Percentiles rank a stretch among this genome's conserved stretches.
Conservation (phyloP, 2,888 invertebrate genomes). For the Dryobota labecula region DNA sequence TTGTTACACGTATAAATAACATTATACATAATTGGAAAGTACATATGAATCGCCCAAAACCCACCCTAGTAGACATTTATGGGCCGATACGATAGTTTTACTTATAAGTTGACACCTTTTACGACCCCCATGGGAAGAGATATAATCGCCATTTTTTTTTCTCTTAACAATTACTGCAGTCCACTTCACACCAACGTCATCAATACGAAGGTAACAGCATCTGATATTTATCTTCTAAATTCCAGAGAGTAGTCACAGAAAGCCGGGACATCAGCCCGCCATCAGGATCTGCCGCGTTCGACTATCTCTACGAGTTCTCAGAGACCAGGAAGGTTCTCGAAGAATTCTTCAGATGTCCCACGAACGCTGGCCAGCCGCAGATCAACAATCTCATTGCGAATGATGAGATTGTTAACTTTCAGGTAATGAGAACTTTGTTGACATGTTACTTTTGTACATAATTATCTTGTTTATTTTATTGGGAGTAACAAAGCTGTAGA, state of each 20-base stretch:
- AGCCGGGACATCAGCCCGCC: conserved; percentile 87
- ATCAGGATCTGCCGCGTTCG: conserved; percentile 92
- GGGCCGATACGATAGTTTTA: not conserved
- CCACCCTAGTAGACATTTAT: not conserved
- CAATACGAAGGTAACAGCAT: conserved; percentile 6
- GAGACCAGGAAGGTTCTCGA: conserved; percentile 97
- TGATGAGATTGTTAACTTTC: conserved; percentile 87
- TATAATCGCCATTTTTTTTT: not conserved
- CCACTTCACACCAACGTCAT: not conserved
- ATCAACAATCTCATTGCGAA: conserved; percentile 68
- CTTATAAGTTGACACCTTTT: not conserved
- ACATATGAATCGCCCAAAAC: not conserved
- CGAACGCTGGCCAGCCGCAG: conserved; percentile 82
- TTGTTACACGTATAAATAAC: not conserved
- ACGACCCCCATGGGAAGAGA: conserved; percentile 1
- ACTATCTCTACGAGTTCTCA: conserved; percentile 97
- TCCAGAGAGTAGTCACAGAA: conserved; percentile 87
- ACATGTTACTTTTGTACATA: too few relatives aligned
- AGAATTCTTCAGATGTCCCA: conserved; percentile 97
- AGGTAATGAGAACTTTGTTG: too few relatives aligned
- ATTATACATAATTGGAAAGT: not conserved
- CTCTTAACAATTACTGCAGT: not conserved
- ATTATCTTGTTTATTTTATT: too few relatives aligned
- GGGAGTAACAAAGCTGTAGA: too few relatives aligned
- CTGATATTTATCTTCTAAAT: conserved; percentile 42